phyloP scores from a whole-genome alignment of 2,797 vertebrate species.

The Kryptolebias ocellatus region DNA sequence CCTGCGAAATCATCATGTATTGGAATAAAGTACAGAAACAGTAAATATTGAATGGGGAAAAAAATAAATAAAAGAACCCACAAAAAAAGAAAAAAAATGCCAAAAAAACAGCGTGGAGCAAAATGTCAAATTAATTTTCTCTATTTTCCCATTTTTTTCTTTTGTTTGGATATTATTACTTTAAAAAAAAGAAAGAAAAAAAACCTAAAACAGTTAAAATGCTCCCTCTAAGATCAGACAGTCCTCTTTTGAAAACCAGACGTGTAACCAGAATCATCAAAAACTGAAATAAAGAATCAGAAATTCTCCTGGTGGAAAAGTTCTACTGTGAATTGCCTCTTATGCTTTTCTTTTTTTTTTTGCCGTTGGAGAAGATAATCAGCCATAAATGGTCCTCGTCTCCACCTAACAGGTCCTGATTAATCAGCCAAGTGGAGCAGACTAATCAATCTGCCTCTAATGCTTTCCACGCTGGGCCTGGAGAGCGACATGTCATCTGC shows the following conservation, averaged over 20 bases:
- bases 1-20: too few species aligned
- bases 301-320: conserved; percentile 43
- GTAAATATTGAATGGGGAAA: too few species aligned
- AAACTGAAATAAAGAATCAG: conserved; percentile 30
- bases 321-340: conserved; percentile 53
- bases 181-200: too few species aligned
- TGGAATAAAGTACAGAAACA: too few species aligned
- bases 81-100: too few species aligned
- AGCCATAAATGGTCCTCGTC: conserved; percentile 73
- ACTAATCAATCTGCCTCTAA: conserved; percentile 74
- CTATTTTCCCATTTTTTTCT: not conserved
- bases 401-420: conserved; percentile 67
- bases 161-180: too few species aligned
- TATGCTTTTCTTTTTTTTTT: conserved; percentile 33
- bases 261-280: conserved; percentile 32
- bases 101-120: too few species aligned
- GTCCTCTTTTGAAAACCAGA: conserved; percentile 9
- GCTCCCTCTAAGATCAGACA: not conserved
- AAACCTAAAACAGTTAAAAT: not conserved
- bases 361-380: conserved; percentile 68
- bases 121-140: too few species aligned
- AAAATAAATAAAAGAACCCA: too few species aligned
- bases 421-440: conserved; percentile 74
- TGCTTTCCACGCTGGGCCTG: conserved; percentile 53
- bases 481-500: conserved; percentile 46